Percentiles rank a stretch among this genome's conserved stretches.
Evolutionary conservation across 2,797 vertebrate species (phyloP).

Genomic region (Tragelaphus oryx): DNA sequence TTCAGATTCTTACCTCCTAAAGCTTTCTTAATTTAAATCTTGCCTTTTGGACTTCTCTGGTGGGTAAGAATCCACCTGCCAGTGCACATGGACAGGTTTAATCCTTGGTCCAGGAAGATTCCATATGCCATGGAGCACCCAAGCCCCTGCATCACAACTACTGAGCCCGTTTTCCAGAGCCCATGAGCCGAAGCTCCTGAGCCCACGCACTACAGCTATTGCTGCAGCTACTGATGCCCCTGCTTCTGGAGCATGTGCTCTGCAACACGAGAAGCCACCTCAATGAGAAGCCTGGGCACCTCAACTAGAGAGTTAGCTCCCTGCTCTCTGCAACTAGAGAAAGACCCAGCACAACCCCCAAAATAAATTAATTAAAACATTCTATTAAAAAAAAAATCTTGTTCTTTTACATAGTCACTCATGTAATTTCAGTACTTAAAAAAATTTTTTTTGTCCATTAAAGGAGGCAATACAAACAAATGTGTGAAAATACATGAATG

Average conservation of each 20-base stretch:
- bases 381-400: neutral
- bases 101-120: neutral
- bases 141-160: neutral
- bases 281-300: neutral
- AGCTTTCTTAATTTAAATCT: neutral
- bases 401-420: neutral
- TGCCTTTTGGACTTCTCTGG: neutral
- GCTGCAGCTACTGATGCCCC: neutral
- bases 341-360: neutral
- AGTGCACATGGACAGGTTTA: neutral
- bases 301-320: neutral
- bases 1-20: neutral
- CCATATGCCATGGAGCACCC: neutral
- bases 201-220: neutral
- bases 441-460: neutral
- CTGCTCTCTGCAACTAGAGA: rapidly evolving
- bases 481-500: neutral
- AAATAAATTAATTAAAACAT: neutral
- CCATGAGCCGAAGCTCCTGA: neutral
- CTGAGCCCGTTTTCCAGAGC: neutral
- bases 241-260: neutral
- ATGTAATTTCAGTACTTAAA: neutral
- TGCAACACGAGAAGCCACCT: neutral
- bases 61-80: neutral
- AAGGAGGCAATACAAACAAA: neutral